Evolutionary conservation across 2,888 invertebrate genomes (phyloP).

Genomic region (Philereme transversata): DNA sequence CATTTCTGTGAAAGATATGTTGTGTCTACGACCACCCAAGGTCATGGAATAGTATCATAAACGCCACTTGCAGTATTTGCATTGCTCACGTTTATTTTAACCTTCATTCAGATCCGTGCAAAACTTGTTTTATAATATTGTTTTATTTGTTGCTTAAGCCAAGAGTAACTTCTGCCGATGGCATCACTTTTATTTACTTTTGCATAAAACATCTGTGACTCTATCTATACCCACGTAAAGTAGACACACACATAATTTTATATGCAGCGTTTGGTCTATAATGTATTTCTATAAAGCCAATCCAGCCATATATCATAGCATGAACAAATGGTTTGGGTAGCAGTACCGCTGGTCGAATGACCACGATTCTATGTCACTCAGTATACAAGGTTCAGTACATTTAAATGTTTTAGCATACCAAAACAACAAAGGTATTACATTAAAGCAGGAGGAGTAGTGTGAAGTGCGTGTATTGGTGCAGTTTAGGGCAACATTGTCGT

Average conservation of each 20-base stretch:
- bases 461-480: conserved; percentile 67
- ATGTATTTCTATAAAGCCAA: background rate
- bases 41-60: conserved; percentile 28
- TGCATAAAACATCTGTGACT: background rate
- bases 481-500: conserved; percentile 66
- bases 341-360: conserved; percentile 8
- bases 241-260: too few relatives aligned
- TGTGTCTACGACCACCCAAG: conserved; percentile 31
- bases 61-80: conserved; percentile 28
- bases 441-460: conserved; percentile 50
- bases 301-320: background rate
- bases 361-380: conserved; percentile 17
- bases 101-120: conserved; percentile 16
- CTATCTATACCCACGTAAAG: too few relatives aligned
- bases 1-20: background rate
- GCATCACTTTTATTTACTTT: background rate
- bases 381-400: conserved; percentile 19
- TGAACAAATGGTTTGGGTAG: background rate
- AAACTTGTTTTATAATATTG: conserved; percentile 10
- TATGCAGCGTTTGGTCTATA: too few relatives aligned
- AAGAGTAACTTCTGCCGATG: background rate
- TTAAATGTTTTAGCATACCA: conserved; percentile 26
- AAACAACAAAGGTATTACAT: conserved; percentile 22
- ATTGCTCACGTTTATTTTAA: conserved; percentile 23
- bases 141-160: conserved; percentile 1